Base-by-base conservation (phyloP, 2,888 invertebrate genomes). In the Troides helena region DNA sequence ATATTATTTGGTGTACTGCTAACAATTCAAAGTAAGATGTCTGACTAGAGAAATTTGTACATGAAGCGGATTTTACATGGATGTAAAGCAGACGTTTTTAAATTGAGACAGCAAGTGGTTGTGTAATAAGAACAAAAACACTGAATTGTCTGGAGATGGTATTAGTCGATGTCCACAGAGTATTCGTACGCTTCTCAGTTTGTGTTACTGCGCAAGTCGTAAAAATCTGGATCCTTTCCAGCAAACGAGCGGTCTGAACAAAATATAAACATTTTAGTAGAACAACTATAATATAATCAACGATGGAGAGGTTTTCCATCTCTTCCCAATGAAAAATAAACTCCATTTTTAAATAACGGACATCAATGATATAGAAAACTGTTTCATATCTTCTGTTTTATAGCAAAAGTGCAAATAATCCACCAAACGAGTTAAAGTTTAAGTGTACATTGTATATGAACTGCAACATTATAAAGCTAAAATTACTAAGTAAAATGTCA, bases 211-310 rank as follows among this genome's bases (percentile, higher is more conserved):
- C 73, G 72, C 39, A 71, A 74, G 73, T 74, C 76, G 76, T 81
- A 79, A 80, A 81, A 76, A 72, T 72, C 79, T 86, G 85, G 85
- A 84, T 72, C 57, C 36, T 65, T 77, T 84, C 84, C 84, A 84
- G 74, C 62, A 74, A 74, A 73, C 56, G 57, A 68, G 62, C n/a
- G 61, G 70, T 76, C 76, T 74, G 76, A 79, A 76, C 69, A 69
- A 67, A 73, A 68, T 71, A 67, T 69, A 71, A 73, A 71, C 70
- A 73, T 71, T 57, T 63, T 63, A 68, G 71, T 70, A 58, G 64
- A 65, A 67, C 69, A 62, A 73, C 71, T 72, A 74, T 70, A 61
- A 75, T 75, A 76, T 73, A 67, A 72, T 75, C 25, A 64, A 67
- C 53, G 67, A 65, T 62, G 18, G 14, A 12, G 36, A n/a, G 18